These are phyloP conservation scores for Gonioctena quinquepunctata DNA, from an alignment of 1,140 invertebrate species.

Conservation along the genomic window DNA sequence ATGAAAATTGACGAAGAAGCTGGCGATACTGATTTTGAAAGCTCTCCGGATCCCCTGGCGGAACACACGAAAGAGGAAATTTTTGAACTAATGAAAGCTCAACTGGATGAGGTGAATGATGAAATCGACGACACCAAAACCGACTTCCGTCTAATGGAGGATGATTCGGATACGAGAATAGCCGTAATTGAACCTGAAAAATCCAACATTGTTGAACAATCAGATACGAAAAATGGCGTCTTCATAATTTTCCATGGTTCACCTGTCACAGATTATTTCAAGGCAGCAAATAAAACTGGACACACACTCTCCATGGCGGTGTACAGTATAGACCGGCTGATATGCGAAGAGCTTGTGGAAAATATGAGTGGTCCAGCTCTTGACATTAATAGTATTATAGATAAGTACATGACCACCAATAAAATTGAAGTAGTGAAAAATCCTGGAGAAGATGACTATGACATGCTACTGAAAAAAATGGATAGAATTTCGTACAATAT, in stretches of 20 bases:
- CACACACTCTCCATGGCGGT: conserved; percentile 31
- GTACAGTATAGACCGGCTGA: conserved; percentile 38
- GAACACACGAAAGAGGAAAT: conserved; percentile 3
- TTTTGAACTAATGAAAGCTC: neutral
- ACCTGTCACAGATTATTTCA: conserved; percentile 33
- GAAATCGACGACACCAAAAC: neutral
- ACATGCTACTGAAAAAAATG: neutral
- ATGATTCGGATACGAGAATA: neutral
- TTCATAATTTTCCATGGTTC: neutral
- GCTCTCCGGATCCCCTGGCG: neutral
- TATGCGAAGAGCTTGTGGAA: conserved; percentile 36
- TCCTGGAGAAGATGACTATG: neutral
- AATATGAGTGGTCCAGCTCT: conserved; percentile 22
- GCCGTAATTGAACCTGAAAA: neutral
- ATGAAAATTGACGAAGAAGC: neutral
- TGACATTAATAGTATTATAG: conserved; percentile 40
- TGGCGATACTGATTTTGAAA: neutral
- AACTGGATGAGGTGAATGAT: no score
- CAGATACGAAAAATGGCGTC: neutral
- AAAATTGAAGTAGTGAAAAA: conserved; percentile 10
- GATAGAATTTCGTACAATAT: neutral
- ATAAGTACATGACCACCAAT: conserved; percentile 20
- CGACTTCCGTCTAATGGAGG: neutral
- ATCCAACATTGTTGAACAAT: neutral
- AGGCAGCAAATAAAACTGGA: conserved; percentile 38